phyloP scores from a whole-genome alignment of 2,113 vertebrate genomes.

The Cyprinus carpio region DNA sequence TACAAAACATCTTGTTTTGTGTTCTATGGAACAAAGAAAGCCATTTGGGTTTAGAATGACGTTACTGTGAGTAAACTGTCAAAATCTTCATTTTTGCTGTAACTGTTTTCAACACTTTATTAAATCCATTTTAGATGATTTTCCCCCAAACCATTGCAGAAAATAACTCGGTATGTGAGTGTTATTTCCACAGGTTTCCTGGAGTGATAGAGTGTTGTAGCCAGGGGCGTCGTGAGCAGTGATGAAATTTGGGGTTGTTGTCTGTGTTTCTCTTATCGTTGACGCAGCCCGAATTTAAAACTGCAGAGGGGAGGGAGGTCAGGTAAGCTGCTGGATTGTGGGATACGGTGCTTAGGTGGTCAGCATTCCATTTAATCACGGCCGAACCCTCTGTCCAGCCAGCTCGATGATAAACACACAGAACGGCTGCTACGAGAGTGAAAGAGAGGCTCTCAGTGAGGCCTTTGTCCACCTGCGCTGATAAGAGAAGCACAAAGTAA shows the following conservation, averaged over 20 bases:
- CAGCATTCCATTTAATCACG: slow-evolving; percentile 62
- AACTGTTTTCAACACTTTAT: not conserved
- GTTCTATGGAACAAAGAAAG: not conserved
- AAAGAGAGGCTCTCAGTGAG: slow-evolving; percentile 57
- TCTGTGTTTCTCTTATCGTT: slow-evolving; percentile 37
- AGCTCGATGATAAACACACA: slow-evolving; percentile 62
- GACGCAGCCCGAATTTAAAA: slow-evolving; percentile 2
- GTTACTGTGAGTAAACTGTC: not conserved
- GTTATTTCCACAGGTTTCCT: not conserved
- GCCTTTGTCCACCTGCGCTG: slow-evolving; percentile 71
- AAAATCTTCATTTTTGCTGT: not conserved
- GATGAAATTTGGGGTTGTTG: slow-evolving; percentile 28
- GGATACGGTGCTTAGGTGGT: slow-evolving; percentile 49
- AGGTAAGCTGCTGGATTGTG: slow-evolving; percentile 33
- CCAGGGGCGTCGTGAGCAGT: not conserved
- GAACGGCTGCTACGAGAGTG: slow-evolving; percentile 56
- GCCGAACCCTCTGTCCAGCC: slow-evolving; percentile 48
- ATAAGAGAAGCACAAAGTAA: slow-evolving; percentile 75
- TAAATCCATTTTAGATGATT: not conserved
- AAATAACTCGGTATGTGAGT: not conserved
- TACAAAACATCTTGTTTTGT: not conserved
- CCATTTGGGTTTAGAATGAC: not conserved
- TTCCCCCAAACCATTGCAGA: not conserved
- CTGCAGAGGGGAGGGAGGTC: not conserved
- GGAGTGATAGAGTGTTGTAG: not conserved